phyloP scores from a whole-genome alignment of 2,113 vertebrate species.

The Poeciliopsis retropinna region DNA sequence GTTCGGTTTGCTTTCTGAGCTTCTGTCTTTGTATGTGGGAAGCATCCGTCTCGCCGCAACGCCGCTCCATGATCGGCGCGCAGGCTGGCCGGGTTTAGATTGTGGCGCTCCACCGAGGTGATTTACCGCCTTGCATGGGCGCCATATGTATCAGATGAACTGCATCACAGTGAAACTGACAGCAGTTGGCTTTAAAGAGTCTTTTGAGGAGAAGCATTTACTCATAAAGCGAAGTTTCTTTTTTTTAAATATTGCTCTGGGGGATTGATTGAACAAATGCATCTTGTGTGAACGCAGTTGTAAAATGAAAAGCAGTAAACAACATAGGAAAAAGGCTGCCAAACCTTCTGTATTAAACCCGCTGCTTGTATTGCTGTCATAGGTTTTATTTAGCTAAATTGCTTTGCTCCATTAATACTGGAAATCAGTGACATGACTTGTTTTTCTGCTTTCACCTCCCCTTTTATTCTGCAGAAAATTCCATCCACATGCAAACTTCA shows the following conservation, averaged over 20 bases:
- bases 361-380: conserved; percentile 1
- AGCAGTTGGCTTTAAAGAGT: neutral
- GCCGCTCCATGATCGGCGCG: conserved; percentile 35
- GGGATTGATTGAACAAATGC: conserved; percentile 10
- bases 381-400: conserved; percentile 30
- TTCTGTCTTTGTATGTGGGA: conserved; percentile 56
- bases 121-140: conserved; percentile 12
- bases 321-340: neutral
- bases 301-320: conserved; percentile 17
- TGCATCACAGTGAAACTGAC: neutral
- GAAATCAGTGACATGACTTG: conserved; percentile 62
- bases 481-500: conserved; percentile 70
- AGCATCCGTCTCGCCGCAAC: conserved; percentile 63
- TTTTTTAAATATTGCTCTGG: conserved; percentile 15
- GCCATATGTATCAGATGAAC: neutral
- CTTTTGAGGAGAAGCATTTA: neutral
- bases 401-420: conserved; percentile 56
- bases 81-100: conserved; percentile 25
- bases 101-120: conserved; percentile 20
- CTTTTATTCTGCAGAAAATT: conserved; percentile 81
- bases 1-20: conserved; percentile 61
- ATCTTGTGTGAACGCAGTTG: conserved; percentile 17
- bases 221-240: neutral
- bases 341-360: neutral
- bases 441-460: conserved; percentile 66